Evolutionary conservation across 2,888 invertebrate genomes (phyloP), one percentile per base, ranked within the genome.

Genomic region (Apotomis turbidana): DNA sequence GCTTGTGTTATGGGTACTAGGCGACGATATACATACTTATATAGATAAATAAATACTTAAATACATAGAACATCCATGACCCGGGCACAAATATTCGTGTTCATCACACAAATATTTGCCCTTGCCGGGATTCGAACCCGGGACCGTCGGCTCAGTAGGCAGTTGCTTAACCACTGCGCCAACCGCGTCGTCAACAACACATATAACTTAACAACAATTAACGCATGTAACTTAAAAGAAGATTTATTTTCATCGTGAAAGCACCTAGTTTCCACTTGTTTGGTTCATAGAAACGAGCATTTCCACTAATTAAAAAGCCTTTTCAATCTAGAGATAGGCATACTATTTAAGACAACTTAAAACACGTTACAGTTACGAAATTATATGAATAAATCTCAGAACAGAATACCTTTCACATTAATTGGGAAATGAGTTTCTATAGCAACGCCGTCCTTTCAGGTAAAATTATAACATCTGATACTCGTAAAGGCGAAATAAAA

Each of bases 371-470:
- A 41, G 38, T n/a, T 59, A n/a, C 41, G 13, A 38, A 41, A 41
- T 13, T 41, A 5, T 44, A 44, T 1, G 44, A 49, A 27, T 27
- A 27, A 8, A n/a, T 49, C 60, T 49, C 61, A 49, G 36, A 49
- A 27, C 61, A 49, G 36, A 49, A 27, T 49, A 36, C 46, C 27
- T 61, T 49, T 61, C 12, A 61, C 12, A 12, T 27, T 27, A n/a
- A 61, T 49, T 49, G 49, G 49, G 27, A 61, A 27, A 36, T 10
- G 46, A 10, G 49, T 61, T 61, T 27, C 61, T 6, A 63, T 63
- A 36, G 13, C 52, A 10, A 52, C 51, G n/a, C 38, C 12, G 52
- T 46, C 27, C 44, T 66, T 66, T 66, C 15, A 44, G 49, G 44
- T 58, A 58, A 58, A 58, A 58, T 49, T 49, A 64, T 6, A 44